phyloP scores from a whole-genome alignment of 2,797 vertebrate species.

The Hydrocynus forskahlii region DNA sequence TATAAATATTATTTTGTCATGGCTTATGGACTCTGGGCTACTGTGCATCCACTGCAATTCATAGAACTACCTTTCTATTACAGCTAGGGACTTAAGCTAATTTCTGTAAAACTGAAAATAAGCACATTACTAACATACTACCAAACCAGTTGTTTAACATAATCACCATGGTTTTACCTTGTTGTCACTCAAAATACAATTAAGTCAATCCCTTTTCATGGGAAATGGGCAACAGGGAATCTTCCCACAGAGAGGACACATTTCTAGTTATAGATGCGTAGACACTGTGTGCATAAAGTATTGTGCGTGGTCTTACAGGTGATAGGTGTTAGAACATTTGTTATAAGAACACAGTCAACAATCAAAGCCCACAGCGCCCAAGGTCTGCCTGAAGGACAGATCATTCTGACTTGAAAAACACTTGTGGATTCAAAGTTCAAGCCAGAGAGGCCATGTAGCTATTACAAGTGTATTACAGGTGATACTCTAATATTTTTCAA shows the following conservation, averaged over 20 bases:
- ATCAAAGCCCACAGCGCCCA: no score
- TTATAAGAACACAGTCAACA: slow-evolving; percentile 26
- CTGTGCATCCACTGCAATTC: not conserved
- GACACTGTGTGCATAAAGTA: slow-evolving; percentile 10
- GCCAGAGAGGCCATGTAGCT: no score
- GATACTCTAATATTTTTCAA: no score
- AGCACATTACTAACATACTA: not conserved
- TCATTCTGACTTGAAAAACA: not conserved
- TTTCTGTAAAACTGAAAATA: slow-evolving; percentile 1
- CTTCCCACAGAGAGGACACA: slow-evolving; percentile 21
- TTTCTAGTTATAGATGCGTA: slow-evolving; percentile 5
- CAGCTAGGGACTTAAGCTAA: slow-evolving; percentile 4
- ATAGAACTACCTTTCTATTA: not conserved
- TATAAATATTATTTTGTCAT: not conserved
- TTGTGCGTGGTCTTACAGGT: slow-evolving; percentile 51
- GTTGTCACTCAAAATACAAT: slow-evolving; percentile 25
- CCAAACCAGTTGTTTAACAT: slow-evolving; percentile 33
- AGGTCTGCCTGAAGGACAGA: not conserved
- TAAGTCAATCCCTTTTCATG: slow-evolving; percentile 2
- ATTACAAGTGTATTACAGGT: no score
- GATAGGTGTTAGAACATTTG: slow-evolving; percentile 39
- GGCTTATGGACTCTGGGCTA: not conserved
- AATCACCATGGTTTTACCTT: slow-evolving; percentile 34
- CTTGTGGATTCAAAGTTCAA: no score
- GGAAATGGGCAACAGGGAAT: slow-evolving; percentile 33